Percentiles rank a stretch among this genome's conserved stretches.
phyloP scores from a whole-genome alignment of 1,140 invertebrate genomes.

The Tigriopus japonicus region DNA sequence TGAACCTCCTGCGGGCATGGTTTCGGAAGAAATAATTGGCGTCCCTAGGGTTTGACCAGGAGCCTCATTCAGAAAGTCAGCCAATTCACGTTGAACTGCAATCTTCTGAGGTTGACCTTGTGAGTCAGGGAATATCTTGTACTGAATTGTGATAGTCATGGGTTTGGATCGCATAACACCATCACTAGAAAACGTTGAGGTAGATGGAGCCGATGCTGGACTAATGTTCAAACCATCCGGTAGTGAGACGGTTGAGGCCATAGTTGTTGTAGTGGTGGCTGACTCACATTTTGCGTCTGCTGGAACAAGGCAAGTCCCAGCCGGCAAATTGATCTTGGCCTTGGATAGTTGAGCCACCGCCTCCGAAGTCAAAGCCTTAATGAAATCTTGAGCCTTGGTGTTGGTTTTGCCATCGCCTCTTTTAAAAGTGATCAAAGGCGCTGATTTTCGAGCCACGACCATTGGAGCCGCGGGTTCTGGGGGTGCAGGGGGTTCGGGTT shows the following conservation, averaged over 20 bases:
- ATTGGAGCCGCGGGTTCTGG: neutral
- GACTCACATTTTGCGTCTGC: conserved; percentile 1
- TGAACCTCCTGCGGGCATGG: neutral
- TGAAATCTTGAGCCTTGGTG: neutral
- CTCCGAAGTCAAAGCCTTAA: neutral
- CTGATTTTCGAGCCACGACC: conserved; percentile 6
- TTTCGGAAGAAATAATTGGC: neutral
- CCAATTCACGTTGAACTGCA: neutral
- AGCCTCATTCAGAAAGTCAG: conserved; percentile 1
- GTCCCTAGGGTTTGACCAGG: neutral
- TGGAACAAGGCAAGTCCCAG: conserved; percentile 6
- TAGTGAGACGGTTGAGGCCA: neutral
- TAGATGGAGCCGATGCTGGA: neutral
- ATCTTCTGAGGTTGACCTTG: neutral
- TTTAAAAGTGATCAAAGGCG: neutral
- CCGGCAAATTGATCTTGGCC: conserved; percentile 5
- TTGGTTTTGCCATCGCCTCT: neutral
- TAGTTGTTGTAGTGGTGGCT: neutral
- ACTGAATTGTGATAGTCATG: conserved; percentile 11
- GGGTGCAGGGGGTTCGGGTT: neutral
- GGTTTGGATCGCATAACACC: neutral
- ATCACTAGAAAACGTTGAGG: neutral
- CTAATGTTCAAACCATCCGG: neutral
- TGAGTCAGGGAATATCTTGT: conserved; percentile 7
- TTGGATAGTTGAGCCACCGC: conserved; percentile 4